Evolutionary conservation across 2,797 vertebrate genomes (phyloP).

Genomic region (Crax fasciolata): DNA sequence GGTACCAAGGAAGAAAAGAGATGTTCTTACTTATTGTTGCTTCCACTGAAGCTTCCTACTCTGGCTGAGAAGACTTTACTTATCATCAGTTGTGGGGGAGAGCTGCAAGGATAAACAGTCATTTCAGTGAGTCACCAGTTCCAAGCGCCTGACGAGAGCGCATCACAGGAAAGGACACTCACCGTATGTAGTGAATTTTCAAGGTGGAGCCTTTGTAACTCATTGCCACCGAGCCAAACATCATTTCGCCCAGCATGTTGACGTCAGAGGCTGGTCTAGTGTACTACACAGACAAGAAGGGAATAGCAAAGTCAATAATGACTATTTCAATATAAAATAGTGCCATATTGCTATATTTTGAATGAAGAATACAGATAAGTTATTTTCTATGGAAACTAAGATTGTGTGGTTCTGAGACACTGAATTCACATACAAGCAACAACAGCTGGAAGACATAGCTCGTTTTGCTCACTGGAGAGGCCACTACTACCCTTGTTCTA

Average conservation of each 20-base stretch:
- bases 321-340: neutral
- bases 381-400: neutral
- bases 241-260: conserved; percentile 93
- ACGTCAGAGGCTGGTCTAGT: conserved; percentile 89
- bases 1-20: neutral
- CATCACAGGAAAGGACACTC: conserved; percentile 54
- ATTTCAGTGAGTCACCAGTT: conserved; percentile 41
- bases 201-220: conserved; percentile 91
- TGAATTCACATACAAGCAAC: neutral
- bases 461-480: neutral
- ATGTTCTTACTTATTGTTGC: conserved; percentile 87
- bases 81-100: conserved; percentile 91
- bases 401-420: neutral
- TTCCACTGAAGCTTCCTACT: conserved; percentile 88
- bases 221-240: conserved; percentile 93
- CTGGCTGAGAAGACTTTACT: conserved; percentile 92
- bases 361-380: neutral
- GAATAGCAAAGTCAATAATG: neutral
- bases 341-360: neutral
- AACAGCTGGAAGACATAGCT: neutral
- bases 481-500: neutral
- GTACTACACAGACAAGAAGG: conserved; percentile 78
- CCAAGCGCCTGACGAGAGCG: neutral
- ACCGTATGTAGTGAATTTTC: conserved; percentile 93
- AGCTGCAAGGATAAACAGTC: conserved; percentile 80